Conservation (phyloP, 1,140 invertebrate species). For the Parapsyche elsis region DNA sequence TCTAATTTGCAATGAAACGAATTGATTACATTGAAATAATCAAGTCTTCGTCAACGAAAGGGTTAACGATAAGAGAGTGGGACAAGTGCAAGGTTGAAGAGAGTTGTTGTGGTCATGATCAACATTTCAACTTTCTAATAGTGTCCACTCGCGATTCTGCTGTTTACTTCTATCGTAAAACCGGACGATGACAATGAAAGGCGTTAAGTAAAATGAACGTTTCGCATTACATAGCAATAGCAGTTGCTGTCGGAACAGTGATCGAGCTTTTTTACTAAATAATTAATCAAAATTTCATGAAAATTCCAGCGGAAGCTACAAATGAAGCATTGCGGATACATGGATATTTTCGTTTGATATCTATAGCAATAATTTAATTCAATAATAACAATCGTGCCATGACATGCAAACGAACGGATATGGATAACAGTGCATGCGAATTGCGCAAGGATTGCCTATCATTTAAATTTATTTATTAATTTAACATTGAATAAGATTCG, state of each 20-base stretch:
- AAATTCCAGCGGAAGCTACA: not conserved
- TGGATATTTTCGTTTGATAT: not conserved
- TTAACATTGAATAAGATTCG: too few species aligned
- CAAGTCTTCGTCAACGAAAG: not conserved
- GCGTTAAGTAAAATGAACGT: not conserved
- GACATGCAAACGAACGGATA: too few species aligned
- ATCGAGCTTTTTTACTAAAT: not conserved
- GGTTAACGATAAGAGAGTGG: not conserved
- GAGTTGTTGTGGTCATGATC: conserved; percentile 16
- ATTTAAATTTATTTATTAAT: too few species aligned
- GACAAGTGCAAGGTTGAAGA: not conserved
- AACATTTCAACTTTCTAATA: conserved; percentile 2
- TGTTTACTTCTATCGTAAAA: not conserved
- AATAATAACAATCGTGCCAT: not conserved
- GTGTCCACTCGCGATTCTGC: not conserved
- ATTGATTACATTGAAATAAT: not conserved
- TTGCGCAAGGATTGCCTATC: too few species aligned
- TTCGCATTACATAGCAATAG: not conserved
- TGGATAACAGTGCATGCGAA: too few species aligned
- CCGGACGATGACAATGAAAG: not conserved
- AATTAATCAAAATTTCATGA: too few species aligned
- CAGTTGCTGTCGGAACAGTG: not conserved
- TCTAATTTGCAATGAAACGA: too few species aligned
- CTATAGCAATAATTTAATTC: not conserved
- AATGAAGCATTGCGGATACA: not conserved